Evolutionary conservation across 2,113 vertebrate genomes (phyloP).

Genomic region (Gopherus flavomarginatus): DNA sequence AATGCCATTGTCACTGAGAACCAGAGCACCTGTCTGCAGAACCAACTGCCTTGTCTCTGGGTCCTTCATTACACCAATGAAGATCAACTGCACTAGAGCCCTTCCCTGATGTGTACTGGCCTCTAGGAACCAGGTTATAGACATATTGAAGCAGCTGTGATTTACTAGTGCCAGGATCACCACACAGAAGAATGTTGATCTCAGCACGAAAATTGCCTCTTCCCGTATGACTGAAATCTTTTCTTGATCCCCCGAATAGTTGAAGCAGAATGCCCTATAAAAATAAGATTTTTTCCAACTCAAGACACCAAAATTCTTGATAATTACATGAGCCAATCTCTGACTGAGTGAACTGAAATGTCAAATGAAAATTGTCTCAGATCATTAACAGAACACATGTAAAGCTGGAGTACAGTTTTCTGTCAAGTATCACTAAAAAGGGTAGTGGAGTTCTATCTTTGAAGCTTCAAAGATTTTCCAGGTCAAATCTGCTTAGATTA

Average conservation of each 20-base stretch:
- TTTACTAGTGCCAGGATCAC: constrained; percentile 98
- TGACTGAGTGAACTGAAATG: background rate
- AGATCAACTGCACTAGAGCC: constrained; percentile 98
- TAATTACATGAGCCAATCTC: background rate
- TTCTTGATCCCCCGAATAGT: constrained; percentile 94
- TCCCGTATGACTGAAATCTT: constrained; percentile 96
- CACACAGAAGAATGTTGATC: constrained; percentile 96
- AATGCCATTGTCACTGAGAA: constrained; percentile 96
- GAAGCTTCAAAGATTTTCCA: too few species aligned
- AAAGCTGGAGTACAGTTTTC: too few species aligned
- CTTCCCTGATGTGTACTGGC: constrained; percentile 97
- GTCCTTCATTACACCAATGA: constrained; percentile 97
- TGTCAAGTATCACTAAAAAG: too few species aligned
- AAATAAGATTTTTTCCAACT: background rate
- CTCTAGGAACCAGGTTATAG: constrained; percentile 94
- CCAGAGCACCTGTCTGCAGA: constrained; percentile 95
- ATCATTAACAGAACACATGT: too few species aligned
- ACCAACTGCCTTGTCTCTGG: constrained; percentile 95
- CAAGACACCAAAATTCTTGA: background rate
- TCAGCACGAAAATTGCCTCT: constrained; percentile 94
- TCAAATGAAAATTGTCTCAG: background rate
- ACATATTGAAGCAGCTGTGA: constrained; percentile 98
- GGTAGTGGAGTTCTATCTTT: too few species aligned
- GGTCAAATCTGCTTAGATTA: too few species aligned
- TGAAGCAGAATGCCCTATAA: constrained; percentile 93